Percentiles rank a stretch among this genome's conserved stretches.
Evolutionary conservation across 2,113 vertebrate species (phyloP).

Genomic region (rabbit (Oryctolagus cuniculus)): DNA sequence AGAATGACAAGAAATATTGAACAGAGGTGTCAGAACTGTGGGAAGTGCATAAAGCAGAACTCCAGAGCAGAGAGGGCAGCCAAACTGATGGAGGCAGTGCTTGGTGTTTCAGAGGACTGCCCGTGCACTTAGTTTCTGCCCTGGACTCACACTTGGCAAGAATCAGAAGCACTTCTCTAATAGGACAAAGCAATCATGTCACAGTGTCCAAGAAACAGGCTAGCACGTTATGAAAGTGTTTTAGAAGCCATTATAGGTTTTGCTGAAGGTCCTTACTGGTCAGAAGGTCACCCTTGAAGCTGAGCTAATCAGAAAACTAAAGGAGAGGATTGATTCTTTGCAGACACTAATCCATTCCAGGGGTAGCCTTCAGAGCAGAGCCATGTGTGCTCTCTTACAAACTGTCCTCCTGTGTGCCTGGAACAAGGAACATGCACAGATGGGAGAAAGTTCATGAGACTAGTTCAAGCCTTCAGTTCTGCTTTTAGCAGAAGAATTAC

Average conservation of each 20-base stretch:
- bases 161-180: slow-evolving; percentile 48
- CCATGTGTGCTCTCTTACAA: rapidly evolving
- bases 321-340: not conserved
- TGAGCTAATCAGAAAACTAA: slow-evolving; percentile 3
- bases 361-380: not conserved
- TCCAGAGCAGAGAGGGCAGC: slow-evolving; percentile 40
- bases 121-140: not conserved
- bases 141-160: not conserved
- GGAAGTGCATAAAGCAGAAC: slow-evolving; percentile 64
- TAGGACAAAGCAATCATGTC: slow-evolving; percentile 35
- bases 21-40: slow-evolving; percentile 75
- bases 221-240: not conserved
- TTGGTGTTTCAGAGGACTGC: not conserved
- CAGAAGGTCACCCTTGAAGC: slow-evolving; percentile 28
- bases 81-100: not conserved
- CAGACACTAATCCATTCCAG: not conserved
- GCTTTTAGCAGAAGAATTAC: not conserved
- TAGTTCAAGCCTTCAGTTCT: not conserved
- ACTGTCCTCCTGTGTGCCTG: not conserved
- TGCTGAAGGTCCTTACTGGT: not conserved
- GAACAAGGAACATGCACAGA: not conserved
- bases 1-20: slow-evolving; percentile 77
- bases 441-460: not conserved
- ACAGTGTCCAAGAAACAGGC: not conserved
- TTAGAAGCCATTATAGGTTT: slow-evolving; percentile 42